phyloP scores from a whole-genome alignment of 23 tunicate genomes.

The Trididemnum clinides region DNA sequence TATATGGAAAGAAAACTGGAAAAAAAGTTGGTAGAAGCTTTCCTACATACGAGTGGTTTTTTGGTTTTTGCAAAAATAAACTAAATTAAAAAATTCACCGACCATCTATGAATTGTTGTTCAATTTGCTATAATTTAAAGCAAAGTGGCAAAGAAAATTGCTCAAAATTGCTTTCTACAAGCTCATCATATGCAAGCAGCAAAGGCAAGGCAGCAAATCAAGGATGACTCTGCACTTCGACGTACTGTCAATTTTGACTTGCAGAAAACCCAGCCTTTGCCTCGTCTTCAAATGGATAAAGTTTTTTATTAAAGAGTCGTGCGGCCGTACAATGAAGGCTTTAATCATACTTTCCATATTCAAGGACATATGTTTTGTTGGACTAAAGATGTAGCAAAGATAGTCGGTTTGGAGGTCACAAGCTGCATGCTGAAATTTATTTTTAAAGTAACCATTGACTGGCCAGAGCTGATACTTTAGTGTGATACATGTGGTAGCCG shows the following conservation, averaged over 20 bases:
- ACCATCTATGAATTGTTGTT: background rate
- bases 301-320: background rate
- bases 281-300: background rate
- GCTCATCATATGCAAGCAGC: background rate
- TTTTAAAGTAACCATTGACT: background rate
- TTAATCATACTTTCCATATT: background rate
- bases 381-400: background rate
- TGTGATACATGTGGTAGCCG: background rate
- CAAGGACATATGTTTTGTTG: slow-evolving; percentile 14
- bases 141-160: too few relatives aligned
- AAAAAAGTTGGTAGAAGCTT: background rate
- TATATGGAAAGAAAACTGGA: background rate
- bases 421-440: background rate
- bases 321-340: slow-evolving; percentile 1
- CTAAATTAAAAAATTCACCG: background rate
- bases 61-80: background rate
- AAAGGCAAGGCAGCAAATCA: background rate
- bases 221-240: background rate
- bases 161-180: too few relatives aligned
- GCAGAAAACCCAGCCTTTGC: slow-evolving; percentile 12
- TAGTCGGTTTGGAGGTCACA: background rate
- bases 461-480: background rate
- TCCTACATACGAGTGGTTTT: background rate
- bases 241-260: background rate
- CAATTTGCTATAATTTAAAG: background rate